Evolutionary conservation across 2,797 vertebrate genomes (phyloP).

Genomic region (Hephaestus fuliginosus): DNA sequence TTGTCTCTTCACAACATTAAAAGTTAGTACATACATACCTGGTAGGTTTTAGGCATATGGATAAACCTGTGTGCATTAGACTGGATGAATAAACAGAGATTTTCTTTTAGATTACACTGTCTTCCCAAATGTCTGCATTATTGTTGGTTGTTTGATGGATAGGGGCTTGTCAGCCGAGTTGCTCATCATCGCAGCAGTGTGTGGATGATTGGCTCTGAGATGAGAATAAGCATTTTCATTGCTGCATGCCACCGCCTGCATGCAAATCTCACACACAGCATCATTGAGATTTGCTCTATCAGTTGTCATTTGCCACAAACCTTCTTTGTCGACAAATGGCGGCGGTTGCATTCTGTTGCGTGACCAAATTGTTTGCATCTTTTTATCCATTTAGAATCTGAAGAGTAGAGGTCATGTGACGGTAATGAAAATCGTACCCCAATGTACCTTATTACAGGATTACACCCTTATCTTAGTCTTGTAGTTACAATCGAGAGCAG

Average conservation of each 20-base stretch:
- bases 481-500: not conserved
- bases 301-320: not conserved
- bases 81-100: too few species aligned
- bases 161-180: not conserved
- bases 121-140: not conserved
- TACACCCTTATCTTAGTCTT: not conserved
- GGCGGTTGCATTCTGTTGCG: not conserved
- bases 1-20: not conserved
- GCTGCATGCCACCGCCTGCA: not conserved
- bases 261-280: conserved; percentile 21
- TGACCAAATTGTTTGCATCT: conserved; percentile 15
- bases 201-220: conserved; percentile 23
- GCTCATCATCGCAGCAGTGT: conserved; percentile 12
- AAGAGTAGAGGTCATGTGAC: not conserved
- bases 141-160: not conserved
- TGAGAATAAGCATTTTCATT: not conserved
- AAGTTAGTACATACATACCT: too few species aligned
- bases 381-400: conserved; percentile 1
- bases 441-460: not conserved
- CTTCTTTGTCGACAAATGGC: conserved; percentile 5
- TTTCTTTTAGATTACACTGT: not conserved
- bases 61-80: not conserved
- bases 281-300: conserved; percentile 29
- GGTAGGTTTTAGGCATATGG: not conserved
- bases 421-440: not conserved